Evolutionary conservation across 2,888 invertebrate species (phyloP).

Genomic region (Empis livida): DNA sequence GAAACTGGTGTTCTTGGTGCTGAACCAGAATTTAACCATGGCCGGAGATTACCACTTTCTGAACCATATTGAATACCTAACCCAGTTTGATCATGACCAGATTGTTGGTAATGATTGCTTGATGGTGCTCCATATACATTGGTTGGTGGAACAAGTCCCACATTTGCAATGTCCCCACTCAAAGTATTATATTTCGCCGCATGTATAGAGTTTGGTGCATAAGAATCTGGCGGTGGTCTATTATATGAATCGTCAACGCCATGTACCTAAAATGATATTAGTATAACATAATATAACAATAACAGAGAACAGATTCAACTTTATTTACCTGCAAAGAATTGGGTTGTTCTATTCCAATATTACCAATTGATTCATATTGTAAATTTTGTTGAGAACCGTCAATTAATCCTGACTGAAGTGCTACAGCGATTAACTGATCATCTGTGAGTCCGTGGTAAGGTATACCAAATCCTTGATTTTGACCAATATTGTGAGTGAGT

Average conservation of each 20-base stretch:
- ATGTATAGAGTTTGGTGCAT: constrained; percentile 28
- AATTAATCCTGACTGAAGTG: constrained; percentile 23
- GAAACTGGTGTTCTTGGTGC: constrained; percentile 45
- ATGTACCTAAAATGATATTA: neutral
- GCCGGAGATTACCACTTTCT: constrained; percentile 23
- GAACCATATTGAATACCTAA: constrained; percentile 26
- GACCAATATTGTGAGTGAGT: neutral
- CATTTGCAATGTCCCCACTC: constrained; percentile 7
- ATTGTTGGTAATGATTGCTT: constrained; percentile 33
- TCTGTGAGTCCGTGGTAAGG: constrained; percentile 22
- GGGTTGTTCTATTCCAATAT: constrained; percentile 11
- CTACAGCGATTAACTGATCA: constrained; percentile 31
- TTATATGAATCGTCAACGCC: constrained; percentile 30
- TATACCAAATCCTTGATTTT: neutral
- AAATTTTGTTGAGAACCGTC: constrained; percentile 6
- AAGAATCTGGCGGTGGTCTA: constrained; percentile 37
- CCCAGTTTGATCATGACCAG: constrained; percentile 11
- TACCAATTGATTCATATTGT: neutral
- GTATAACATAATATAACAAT: too few relatives aligned
- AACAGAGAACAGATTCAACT: too few relatives aligned
- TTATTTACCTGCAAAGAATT: constrained; percentile 19
- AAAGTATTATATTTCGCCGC: constrained; percentile 22
- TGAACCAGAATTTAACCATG: constrained; percentile 20
- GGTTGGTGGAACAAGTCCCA: constrained; percentile 40
- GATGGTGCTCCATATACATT: constrained; percentile 49